Evolutionary conservation across 2,113 vertebrate species (phyloP), one percentile per base, ranked within the genome.

Genomic region (Craseonycteris thonglongyai): DNA sequence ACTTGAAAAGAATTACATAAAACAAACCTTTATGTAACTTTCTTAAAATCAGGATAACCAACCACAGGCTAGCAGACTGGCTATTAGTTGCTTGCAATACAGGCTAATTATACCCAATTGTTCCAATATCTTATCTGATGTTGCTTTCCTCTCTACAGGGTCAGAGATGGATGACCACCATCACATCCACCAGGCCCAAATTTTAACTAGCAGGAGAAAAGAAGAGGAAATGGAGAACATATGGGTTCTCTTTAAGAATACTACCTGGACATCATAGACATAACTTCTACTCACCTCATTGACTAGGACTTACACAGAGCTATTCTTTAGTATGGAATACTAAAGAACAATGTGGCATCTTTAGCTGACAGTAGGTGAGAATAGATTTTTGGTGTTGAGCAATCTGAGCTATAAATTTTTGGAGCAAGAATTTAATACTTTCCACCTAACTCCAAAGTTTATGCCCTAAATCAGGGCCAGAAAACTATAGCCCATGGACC

Each of bases 191-290:
- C 82, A 0, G 4, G 10, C 81, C 4, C 33, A 93, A 26, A 78
- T 49, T 88, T 15, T 65, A 58, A 40, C 40, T 30, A 86, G 3
- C 30, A 88, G 7, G 19, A 82, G 5, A 71, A 35, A 66, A 11
- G 7, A 56, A 38, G 4, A 7, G 22, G 2, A 54, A 35, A 0
- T 6, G 8, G 5, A 59, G 7, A 22, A 0, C 13, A 49, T 1
- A 8, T 0, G 1, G 0, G 47, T 71, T 83, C 3, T 49, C 18
- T 26, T n/a, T 91, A 72, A 81, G 35, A 63, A 91, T 33, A 69
- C 7, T 33, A 3, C 6, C 2, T 19, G 18, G 28, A 63, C 71
- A 7, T 42, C 86, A 10, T 24, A 84, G 35, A 35, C 3, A 79
- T 65, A 2, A 5, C 1, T 75, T 65, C 21, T 42, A 7, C 42